phyloP scores from a whole-genome alignment of 2,797 vertebrate genomes.

The Gallinago solitaria region DNA sequence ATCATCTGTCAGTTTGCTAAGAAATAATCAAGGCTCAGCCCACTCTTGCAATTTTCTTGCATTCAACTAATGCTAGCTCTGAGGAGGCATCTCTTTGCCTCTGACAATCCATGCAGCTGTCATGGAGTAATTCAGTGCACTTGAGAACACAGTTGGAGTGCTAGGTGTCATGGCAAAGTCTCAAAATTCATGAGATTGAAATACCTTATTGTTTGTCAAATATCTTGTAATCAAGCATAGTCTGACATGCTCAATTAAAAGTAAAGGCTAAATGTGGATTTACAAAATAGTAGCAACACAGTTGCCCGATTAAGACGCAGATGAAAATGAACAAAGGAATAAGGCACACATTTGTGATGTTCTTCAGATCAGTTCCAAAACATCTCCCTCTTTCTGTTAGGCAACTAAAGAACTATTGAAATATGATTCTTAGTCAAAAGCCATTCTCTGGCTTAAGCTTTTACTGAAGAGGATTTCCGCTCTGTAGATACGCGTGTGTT shows the following conservation, averaged over 20 bases:
- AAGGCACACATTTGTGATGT: background rate
- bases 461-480: background rate
- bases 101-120: background rate
- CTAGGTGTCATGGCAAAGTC: background rate
- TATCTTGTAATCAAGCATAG: background rate
- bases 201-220: background rate
- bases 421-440: background rate
- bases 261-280: background rate
- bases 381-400: background rate
- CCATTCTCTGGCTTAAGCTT: background rate
- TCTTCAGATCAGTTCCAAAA: background rate
- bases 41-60: background rate
- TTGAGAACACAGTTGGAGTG: background rate
- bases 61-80: background rate
- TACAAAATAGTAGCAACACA: background rate
- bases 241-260: background rate
- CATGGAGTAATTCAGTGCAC: background rate
- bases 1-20: background rate
- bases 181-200: background rate
- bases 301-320: background rate
- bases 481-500: background rate
- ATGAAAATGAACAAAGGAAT: background rate
- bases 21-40: background rate
- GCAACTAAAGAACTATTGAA: background rate
- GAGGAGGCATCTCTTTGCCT: background rate